Base-by-base conservation (phyloP, 2,888 invertebrate species). In the Phalera bucephala region DNA sequence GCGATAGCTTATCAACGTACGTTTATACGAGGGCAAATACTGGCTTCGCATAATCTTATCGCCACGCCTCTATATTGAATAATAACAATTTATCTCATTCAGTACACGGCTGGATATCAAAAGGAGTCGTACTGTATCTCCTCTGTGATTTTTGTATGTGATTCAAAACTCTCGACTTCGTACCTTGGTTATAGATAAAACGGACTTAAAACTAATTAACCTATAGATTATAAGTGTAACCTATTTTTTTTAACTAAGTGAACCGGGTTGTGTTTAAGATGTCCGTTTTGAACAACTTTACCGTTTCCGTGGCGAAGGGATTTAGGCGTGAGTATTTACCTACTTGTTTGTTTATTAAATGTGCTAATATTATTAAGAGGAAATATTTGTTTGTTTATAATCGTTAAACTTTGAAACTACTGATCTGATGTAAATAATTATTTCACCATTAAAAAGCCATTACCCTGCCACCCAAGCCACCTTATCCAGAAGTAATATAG, bases 201-300 rank as follows among this genome's bases (percentile, higher is more conserved):
- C 17, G 32, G 33, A 26, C 32, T 31, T 19, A 33, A 47, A 46
- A 32, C 33, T 31, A 31, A 31, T 21, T 21, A 13, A 10, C 10
- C 38, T 8, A 28, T 44, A 40, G 25, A 30, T 34, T 36, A 13
- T 37, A 41, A 57, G 49, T 55, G 53, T 52, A 62, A 63, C 47
- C 11, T 19, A 11, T 46, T 45, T 47, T 30, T 20, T 33, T 32
- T 48, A 60, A 31, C 44, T 28, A 40, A 41, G 51, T 44, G 33
- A 46, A 35, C 33, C n/a, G n/a, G n/a, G n/a, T 51, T 39, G 1
- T 13, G 17, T 17, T 17, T 2, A 38, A 41, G 31, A 88, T 87
- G 86, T 87, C 87, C 44, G 77, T 84, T 56, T 49, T 88, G 19
- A 88, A 86, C 51, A 88, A 87, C 43, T 87, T 88, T 42, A 78